Percentiles rank a stretch among this genome's conserved stretches.
phyloP scores from a whole-genome alignment of 2,888 invertebrate genomes.

The Drosophila pseudotalamancana region DNA sequence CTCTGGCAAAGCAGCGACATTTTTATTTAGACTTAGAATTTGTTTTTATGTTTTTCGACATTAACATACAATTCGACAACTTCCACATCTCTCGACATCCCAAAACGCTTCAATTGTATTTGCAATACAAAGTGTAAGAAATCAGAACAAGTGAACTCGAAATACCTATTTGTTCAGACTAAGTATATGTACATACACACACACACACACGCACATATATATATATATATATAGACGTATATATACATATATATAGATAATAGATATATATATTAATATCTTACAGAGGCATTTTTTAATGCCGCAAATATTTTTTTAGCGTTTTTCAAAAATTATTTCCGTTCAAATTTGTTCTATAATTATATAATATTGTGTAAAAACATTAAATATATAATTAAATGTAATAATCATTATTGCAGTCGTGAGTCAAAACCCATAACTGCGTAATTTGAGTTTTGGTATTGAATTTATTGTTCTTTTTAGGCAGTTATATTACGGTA shows the following conservation, averaged over 20 bases:
- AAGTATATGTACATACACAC: background rate
- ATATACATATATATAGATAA: background rate
- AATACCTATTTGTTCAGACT: background rate
- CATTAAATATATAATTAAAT: no score
- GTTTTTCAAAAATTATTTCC: conserved; percentile 23
- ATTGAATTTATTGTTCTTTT: no score
- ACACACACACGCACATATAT: background rate
- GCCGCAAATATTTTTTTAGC: conserved; percentile 30
- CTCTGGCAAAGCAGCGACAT: conserved; percentile 71
- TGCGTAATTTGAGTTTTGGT: no score
- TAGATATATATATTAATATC: conserved; percentile 4
- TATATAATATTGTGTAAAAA: no score
- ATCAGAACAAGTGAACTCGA: conserved; percentile 18
- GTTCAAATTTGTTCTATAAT: conserved; percentile 15
- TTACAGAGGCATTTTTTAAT: conserved; percentile 13
- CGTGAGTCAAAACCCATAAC: no score
- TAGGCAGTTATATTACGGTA: no score
- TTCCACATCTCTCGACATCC: conserved; percentile 31
- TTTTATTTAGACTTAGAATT: conserved; percentile 58
- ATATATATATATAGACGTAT: background rate
- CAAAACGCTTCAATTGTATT: conserved; percentile 39
- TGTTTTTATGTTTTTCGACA: conserved; percentile 50
- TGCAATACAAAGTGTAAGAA: conserved; percentile 24
- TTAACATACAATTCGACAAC: conserved; percentile 58
- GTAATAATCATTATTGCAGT: background rate